Conservation (phyloP, 2,888 invertebrate species). For the Metopia argyrocephala region DNA sequence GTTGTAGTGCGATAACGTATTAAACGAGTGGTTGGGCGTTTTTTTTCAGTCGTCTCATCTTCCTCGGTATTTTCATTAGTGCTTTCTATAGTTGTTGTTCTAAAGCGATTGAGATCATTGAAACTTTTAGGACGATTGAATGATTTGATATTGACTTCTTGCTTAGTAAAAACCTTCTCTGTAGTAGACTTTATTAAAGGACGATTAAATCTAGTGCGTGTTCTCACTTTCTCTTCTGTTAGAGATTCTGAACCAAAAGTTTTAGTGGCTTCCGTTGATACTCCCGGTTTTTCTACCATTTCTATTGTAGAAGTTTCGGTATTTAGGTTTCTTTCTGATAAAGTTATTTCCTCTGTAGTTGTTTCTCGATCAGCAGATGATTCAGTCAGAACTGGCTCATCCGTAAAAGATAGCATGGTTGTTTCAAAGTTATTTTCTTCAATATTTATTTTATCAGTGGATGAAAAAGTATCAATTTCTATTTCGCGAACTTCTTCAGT, state of each 20-base stretch:
- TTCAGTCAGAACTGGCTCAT: no score
- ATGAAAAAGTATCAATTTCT: no score
- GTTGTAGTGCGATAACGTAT: background rate
- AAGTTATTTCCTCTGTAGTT: background rate
- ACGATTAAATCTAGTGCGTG: background rate
- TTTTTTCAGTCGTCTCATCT: background rate
- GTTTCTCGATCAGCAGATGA: no score
- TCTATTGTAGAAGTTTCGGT: background rate
- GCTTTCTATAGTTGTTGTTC: background rate
- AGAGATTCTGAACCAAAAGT: background rate
- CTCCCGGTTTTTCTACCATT: background rate
- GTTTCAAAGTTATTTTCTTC: no score
- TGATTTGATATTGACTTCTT: background rate
- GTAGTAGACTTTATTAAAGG: constrained; percentile 17
- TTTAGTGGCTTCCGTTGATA: background rate
- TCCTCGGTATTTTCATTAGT: background rate
- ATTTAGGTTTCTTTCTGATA: background rate
- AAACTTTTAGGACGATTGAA: background rate
- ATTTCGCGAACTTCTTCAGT: no score
- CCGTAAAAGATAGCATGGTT: no score
- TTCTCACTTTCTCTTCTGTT: background rate
- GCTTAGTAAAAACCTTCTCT: background rate
- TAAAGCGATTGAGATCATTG: background rate
- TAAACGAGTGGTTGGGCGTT: background rate
- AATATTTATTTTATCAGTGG: no score